phyloP scores from a whole-genome alignment of 2,113 vertebrate genomes.

The Fulica atra region DNA sequence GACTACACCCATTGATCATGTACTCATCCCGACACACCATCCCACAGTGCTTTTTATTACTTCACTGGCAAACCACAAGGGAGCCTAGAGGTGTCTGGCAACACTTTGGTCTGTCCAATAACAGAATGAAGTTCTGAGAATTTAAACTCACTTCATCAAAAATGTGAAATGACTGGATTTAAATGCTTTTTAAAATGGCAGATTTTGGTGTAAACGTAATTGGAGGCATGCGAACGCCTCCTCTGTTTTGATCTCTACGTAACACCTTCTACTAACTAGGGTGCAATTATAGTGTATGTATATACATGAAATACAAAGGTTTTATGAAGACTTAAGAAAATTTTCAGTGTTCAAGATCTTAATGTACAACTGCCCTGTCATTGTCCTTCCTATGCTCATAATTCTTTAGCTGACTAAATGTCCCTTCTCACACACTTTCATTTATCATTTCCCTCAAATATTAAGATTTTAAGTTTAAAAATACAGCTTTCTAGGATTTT shows the following conservation, averaged over 20 bases:
- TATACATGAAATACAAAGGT: background rate
- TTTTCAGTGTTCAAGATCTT: background rate
- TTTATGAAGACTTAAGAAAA: background rate
- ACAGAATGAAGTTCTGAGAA: background rate
- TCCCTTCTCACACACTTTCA: background rate
- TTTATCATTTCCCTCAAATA: background rate
- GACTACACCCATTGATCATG: background rate
- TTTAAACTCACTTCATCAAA: background rate
- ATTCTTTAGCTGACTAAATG: background rate
- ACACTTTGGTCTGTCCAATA: background rate
- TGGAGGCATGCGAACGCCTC: background rate
- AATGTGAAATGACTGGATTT: background rate
- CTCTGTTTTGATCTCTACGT: background rate
- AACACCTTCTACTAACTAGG: background rate
- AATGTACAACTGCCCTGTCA: background rate
- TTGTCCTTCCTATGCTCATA: background rate
- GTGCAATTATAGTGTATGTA: background rate
- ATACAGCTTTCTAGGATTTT: background rate
- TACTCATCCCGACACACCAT: background rate
- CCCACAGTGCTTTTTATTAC: background rate
- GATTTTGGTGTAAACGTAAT: background rate
- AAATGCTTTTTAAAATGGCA: background rate
- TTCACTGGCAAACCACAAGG: background rate
- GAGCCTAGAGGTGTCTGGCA: background rate
- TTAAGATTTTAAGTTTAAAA: background rate